Base-by-base conservation (phyloP, 2,797 vertebrate genomes). In the Sparidentex hasta region DNA sequence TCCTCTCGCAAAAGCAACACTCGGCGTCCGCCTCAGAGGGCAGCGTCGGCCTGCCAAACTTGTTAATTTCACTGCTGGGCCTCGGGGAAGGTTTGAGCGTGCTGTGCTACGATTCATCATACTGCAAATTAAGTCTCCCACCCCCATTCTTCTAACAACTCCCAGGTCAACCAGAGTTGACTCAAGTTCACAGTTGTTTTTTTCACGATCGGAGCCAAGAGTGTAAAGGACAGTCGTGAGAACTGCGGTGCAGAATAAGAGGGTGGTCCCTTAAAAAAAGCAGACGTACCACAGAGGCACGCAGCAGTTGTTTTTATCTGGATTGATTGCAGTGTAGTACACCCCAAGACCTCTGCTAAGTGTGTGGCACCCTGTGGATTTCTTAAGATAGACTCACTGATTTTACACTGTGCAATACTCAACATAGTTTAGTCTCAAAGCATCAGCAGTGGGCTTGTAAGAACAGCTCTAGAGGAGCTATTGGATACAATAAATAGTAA, bases 1-100 rank as follows among this genome's bases (percentile, higher is more conserved):
- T 65, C 77, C 47, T 67, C 69, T 29, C 9, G 55, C 75, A 7
- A 20, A 56, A 56, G 73, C 81, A 21, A 47, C 67, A 2, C 73
- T 69, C 61, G 4, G 73, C n/a, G 0, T 23, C 29, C 0, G 81
- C 54, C 86, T 29, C 59, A 80, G 74, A 81, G 54, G 76, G 43
- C 74, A 52, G 54, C 21, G 43, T 48, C 48, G 23, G 69, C 61
- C 89, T 91, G 92, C 88, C 88, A 90, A 82, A 78, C 73, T 50
- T 58, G 82, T 68, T 88, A 73, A 84, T 91, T 87, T 86, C 83
- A 77, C 83, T 41, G 71, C 71, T 14, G 81, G 67, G 83, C 85
- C 90, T 81, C 64, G 4, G 90, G 89, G 87, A 85, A 72, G 80
- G 50, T 75, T 83, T 61, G 54, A 80, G 78, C 71, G 3, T 48